A percentile compares a stretch with the other conserved stretches of the same genome.
Conservation (phyloP, 2,888 invertebrate species). For the Oscheius sp. region DNA sequence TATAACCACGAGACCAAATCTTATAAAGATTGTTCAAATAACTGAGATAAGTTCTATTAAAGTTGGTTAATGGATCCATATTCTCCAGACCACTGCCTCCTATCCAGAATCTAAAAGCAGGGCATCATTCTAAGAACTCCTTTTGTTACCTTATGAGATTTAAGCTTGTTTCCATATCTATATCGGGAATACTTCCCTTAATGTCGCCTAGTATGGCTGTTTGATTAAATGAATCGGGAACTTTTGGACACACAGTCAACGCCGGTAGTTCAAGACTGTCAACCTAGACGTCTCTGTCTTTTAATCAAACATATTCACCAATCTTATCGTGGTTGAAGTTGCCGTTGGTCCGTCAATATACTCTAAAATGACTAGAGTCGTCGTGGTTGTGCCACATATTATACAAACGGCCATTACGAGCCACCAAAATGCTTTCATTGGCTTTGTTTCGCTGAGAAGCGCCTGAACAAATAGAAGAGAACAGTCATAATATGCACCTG, state of each 20-base stretch:
- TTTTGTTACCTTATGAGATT: constrained; percentile 50
- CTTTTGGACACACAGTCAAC: constrained; percentile 65
- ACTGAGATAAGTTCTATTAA: constrained; percentile 60
- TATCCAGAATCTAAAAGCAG: constrained; percentile 47
- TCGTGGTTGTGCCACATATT: constrained; percentile 54
- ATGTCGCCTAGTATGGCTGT: constrained; percentile 52
- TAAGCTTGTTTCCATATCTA: constrained; percentile 40
- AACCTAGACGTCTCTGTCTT: constrained; percentile 46
- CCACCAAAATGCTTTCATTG: constrained; percentile 64
- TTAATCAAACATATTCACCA: constrained; percentile 38
- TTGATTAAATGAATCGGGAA: constrained; percentile 62
- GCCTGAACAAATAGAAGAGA: constrained; percentile 41
- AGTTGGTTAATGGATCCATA: constrained; percentile 57
- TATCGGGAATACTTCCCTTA: constrained; percentile 43
- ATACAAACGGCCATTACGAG: constrained; percentile 60
- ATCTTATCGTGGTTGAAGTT: constrained; percentile 63
- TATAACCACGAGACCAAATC: constrained; percentile 59
- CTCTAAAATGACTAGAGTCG: constrained; percentile 59
- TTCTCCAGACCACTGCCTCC: constrained; percentile 66
- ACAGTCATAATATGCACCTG: constrained; percentile 43
- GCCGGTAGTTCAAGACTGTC: constrained; percentile 59
- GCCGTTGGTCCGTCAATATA: constrained; percentile 66
- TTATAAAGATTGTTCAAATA: constrained; percentile 53
- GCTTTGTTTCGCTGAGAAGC: constrained; percentile 42
- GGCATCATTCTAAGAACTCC: not conserved